A percentile compares a stretch with the other conserved stretches of the same genome.
phyloP scores from a whole-genome alignment of 53 echinoderm and acorn worm genomes.

The Echinometra lucunter region DNA sequence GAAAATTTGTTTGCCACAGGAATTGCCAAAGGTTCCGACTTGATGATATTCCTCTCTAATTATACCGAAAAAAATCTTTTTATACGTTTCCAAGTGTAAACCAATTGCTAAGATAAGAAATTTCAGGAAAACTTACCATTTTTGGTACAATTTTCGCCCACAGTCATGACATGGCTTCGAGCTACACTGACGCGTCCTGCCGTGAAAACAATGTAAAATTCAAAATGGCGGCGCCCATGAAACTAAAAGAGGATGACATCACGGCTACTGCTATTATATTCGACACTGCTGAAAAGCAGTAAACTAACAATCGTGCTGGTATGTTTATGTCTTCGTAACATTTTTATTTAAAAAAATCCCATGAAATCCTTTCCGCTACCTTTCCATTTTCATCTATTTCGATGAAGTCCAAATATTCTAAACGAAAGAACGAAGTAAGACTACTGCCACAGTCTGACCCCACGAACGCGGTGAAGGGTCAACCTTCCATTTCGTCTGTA shows the following conservation, averaged over 20 bases:
- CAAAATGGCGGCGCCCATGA: conserved; percentile 68
- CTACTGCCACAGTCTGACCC: not conserved
- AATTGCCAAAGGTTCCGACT: too few relatives aligned
- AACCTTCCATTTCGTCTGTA: not conserved
- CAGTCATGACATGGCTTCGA: not conserved
- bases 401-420: not conserved
- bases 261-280: not conserved
- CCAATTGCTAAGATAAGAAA: too few relatives aligned
- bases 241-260: not conserved
- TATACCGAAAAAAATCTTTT: not conserved
- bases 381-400: not conserved
- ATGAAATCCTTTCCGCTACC: not conserved
- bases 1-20: not conserved
- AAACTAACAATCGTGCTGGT: not conserved
- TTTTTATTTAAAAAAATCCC: too few relatives aligned
- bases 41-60: not conserved
- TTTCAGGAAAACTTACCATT: not conserved
- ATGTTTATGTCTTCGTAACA: too few relatives aligned
- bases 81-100: not conserved
- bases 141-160: not conserved
- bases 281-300: not conserved
- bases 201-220: not conserved
- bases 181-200: not conserved
- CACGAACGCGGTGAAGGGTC: not conserved
- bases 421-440: conserved; percentile 10